A percentile compares a stretch with the other conserved stretches of the same genome.
These are phyloP conservation scores for Podiceps cristatus DNA, from an alignment of 2,113 vertebrate species.

Conservation along the genomic window DNA sequence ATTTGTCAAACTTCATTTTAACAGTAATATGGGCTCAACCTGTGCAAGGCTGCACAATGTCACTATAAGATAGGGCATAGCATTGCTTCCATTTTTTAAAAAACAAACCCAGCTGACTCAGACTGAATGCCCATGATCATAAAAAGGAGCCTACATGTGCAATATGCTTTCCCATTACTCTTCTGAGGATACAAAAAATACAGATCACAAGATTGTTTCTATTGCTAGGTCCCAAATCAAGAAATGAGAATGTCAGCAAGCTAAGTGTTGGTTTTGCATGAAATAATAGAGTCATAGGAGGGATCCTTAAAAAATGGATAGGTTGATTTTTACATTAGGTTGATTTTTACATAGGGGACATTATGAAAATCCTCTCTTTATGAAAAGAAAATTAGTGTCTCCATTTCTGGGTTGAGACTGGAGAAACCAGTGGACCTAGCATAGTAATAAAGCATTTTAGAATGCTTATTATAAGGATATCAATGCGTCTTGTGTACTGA, in stretches of 20 bases:
- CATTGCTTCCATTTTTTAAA: not conserved
- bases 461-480: not conserved
- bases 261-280: not conserved
- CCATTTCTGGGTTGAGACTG: not conserved
- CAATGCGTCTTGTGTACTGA: not conserved
- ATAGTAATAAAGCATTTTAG: not conserved
- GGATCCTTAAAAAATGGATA: not conserved
- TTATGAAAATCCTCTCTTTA: not conserved
- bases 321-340: not conserved
- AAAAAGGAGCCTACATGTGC: not conserved
- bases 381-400: not conserved
- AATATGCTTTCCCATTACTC: not conserved
- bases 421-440: not conserved
- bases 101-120: not conserved
- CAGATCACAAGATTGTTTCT: not conserved
- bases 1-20: not conserved
- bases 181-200: not conserved
- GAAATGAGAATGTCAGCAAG: not conserved
- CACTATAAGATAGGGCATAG: not conserved
- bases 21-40: not conserved
- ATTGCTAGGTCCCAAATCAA: not conserved
- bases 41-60: not conserved
- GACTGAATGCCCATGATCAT: not conserved
- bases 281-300: not conserved
- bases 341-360: not conserved